A percentile compares a stretch with the other conserved stretches of the same genome.
phyloP scores from a whole-genome alignment of 2,888 invertebrate species.

The Andrena dorsata region DNA sequence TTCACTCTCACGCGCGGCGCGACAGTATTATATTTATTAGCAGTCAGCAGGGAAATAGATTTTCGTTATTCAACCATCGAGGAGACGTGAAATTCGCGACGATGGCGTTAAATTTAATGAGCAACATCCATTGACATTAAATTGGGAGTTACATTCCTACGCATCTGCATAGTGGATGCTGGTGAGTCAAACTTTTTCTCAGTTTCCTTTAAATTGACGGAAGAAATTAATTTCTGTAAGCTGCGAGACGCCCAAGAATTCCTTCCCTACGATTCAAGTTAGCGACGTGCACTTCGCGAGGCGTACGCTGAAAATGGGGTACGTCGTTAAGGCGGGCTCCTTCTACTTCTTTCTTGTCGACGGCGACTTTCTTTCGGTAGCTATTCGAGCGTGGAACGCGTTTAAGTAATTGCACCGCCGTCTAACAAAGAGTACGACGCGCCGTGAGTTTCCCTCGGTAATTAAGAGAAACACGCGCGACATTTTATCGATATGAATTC shows the following conservation, averaged over 20 bases:
- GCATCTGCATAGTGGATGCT: no score
- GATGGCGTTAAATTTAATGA: no score
- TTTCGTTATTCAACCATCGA: no score
- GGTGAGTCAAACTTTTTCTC: not conserved
- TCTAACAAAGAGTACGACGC: not conserved
- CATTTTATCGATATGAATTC: slow-evolving; percentile 17
- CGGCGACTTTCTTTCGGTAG: not conserved
- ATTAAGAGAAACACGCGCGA: not conserved
- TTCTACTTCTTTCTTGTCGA: not conserved
- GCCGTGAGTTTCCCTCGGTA: not conserved
- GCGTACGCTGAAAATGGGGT: not conserved
- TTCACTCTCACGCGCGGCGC: not conserved
- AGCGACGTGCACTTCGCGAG: not conserved
- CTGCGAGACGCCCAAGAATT: not conserved
- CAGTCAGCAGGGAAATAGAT: no score
- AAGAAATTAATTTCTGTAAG: slow-evolving; percentile 8
- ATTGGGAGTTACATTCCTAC: not conserved
- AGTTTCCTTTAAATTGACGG: not conserved
- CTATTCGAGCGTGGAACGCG: not conserved
- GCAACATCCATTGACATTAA: not conserved
- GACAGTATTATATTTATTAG: no score
- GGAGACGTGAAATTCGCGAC: no score
- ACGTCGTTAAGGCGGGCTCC: slow-evolving; percentile 1
- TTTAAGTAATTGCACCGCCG: slow-evolving; percentile 18
- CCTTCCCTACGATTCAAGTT: not conserved